Evolutionary conservation across 1,140 invertebrate species (phyloP).

Genomic region (Aphelenchoides avenae): DNA sequence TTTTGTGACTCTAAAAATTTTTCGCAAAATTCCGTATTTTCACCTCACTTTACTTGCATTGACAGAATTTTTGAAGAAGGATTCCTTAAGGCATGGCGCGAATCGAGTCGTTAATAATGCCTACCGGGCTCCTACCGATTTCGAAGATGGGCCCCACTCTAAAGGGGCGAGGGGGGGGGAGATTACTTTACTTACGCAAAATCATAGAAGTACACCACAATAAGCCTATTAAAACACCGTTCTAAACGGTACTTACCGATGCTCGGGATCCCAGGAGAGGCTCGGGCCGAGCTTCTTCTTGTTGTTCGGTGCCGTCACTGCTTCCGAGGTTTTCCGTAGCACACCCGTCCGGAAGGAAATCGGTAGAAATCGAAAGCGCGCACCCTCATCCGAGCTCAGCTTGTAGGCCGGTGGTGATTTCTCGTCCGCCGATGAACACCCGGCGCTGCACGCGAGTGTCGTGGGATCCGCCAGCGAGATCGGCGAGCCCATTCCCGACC

Average conservation of each 20-base stretch:
- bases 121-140: too few relatives aligned
- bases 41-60: background rate
- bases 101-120: too few relatives aligned
- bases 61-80: too few relatives aligned
- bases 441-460: too few relatives aligned
- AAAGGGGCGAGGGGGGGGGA: too few relatives aligned
- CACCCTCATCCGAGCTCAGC: constrained; percentile 15
- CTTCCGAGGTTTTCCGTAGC: constrained; percentile 19
- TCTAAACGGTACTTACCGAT: constrained; percentile 41
- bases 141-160: too few relatives aligned
- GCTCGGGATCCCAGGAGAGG: constrained; percentile 57
- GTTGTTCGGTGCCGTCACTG: constrained; percentile 9
- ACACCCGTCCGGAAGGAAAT: background rate
- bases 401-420: too few relatives aligned
- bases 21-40: background rate
- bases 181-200: constrained; percentile 7
- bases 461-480: too few relatives aligned
- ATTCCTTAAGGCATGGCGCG: too few relatives aligned
- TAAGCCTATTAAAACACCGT: background rate
- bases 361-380: constrained; percentile 9
- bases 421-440: too few relatives aligned
- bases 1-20: background rate
- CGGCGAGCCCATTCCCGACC: too few relatives aligned
- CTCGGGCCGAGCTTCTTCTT: constrained; percentile 52
- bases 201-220: background rate